Evolutionary conservation across 1,140 invertebrate species (phyloP).

Genomic region (Aphelenchoides avenae): DNA sequence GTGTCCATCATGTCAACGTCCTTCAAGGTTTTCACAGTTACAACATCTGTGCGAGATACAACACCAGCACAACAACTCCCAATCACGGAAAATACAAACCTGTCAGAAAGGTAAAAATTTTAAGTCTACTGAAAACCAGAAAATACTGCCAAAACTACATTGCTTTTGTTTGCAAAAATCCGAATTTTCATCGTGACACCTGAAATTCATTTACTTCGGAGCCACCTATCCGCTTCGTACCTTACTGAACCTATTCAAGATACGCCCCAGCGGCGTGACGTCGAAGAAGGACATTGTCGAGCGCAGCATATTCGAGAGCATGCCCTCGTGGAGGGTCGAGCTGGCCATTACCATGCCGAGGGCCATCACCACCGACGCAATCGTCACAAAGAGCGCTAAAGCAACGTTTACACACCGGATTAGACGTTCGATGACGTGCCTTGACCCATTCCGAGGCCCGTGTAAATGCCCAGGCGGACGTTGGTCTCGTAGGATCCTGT

Average conservation of each 20-base stretch:
- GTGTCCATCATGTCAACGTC: slow-evolving; percentile 40
- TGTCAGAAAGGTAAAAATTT: too few relatives aligned
- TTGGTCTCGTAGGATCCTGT: slow-evolving; percentile 27
- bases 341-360: slow-evolving; percentile 67
- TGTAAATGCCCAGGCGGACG: slow-evolving; percentile 46
- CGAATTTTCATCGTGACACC: too few relatives aligned
- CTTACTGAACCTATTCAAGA: slow-evolving; percentile 76
- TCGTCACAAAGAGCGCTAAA: slow-evolving; percentile 41
- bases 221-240: too few relatives aligned
- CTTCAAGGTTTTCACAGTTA: too few relatives aligned
- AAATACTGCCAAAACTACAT: too few relatives aligned
- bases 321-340: slow-evolving; percentile 69
- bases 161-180: too few relatives aligned
- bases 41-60: too few relatives aligned
- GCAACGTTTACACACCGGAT: neutral
- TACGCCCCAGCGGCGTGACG: slow-evolving; percentile 68
- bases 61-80: too few relatives aligned
- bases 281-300: slow-evolving; percentile 68
- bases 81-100: too few relatives aligned
- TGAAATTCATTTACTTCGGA: too few relatives aligned
- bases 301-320: slow-evolving; percentile 73
- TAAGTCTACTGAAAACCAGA: too few relatives aligned
- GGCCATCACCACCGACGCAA: slow-evolving; percentile 56
- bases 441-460: slow-evolving; percentile 53
- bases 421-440: slow-evolving; percentile 7